phyloP scores from a whole-genome alignment of 92 coral and sea anemone species.

The Virgularia gustaviana region DNA sequence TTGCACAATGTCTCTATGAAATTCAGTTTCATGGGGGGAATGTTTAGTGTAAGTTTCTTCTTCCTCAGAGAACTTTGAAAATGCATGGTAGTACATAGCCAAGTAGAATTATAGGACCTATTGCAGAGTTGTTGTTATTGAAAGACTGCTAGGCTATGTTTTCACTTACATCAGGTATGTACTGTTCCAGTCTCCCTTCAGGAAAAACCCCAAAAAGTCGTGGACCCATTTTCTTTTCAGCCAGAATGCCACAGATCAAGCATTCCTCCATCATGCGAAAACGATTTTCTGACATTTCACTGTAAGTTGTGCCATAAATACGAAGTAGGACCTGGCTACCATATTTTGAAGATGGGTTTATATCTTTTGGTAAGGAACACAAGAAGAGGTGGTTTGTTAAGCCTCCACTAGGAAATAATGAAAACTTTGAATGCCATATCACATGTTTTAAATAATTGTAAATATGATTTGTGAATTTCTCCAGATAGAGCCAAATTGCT shows the following conservation, averaged over 20 bases:
- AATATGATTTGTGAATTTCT: too few relatives aligned
- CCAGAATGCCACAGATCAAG: constrained; percentile 71
- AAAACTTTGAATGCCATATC: too few relatives aligned
- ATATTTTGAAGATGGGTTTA: constrained; percentile 21
- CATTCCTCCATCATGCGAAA: constrained; percentile 66
- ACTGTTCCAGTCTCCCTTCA: constrained; percentile 83
- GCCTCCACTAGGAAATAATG: constrained; percentile 66
- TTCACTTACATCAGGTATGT: constrained; percentile 61
- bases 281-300: constrained; percentile 52
- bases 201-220: constrained; percentile 80
- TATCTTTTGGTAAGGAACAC: constrained; percentile 66
- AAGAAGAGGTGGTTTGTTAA: constrained; percentile 75
- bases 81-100: too few relatives aligned
- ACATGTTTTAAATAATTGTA: too few relatives aligned
- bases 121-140: too few relatives aligned
- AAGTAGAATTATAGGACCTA: too few relatives aligned
- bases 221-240: constrained; percentile 78
- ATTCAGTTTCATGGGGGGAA: too few relatives aligned
- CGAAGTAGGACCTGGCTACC: constrained; percentile 62
- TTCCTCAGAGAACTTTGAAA: too few relatives aligned
- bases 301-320: constrained; percentile 65
- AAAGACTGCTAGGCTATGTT: too few relatives aligned
- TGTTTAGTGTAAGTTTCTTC: too few relatives aligned
- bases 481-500: too few relatives aligned
- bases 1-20: too few relatives aligned